Evolutionary conservation across 2,797 vertebrate genomes (phyloP).

Genomic region (Chiroxiphia lanceolata): DNA sequence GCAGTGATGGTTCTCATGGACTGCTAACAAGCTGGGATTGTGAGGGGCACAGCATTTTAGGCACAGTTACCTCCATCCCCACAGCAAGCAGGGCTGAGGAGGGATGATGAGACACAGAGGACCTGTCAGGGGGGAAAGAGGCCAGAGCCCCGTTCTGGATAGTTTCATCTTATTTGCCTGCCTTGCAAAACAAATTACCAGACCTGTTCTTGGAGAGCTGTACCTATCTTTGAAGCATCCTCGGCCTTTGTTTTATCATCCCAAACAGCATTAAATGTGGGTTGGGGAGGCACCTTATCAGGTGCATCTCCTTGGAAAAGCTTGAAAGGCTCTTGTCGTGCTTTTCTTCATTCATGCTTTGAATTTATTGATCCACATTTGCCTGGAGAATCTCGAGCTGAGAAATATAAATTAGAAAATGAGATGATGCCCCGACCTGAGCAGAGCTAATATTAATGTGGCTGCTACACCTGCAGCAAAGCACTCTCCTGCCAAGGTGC

Average conservation of each 20-base stretch:
- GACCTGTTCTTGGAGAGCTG: neutral
- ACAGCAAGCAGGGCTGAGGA: neutral
- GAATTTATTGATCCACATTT: neutral
- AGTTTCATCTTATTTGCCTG: conserved; percentile 25
- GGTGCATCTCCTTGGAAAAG: conserved; percentile 57
- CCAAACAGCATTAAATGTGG: conserved; percentile 4
- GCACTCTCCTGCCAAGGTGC: neutral
- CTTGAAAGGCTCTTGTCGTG: conserved; percentile 48
- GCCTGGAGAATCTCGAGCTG: neutral
- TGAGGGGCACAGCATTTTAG: neutral
- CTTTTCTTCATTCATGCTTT: neutral
- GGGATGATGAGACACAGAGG: neutral
- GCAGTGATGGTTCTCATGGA: neutral
- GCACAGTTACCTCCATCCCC: neutral
- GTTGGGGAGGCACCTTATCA: conserved; percentile 54
- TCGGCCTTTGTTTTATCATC: conserved; percentile 34
- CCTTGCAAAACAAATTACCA: conserved; percentile 38
- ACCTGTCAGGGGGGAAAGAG: neutral
- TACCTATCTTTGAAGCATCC: conserved; percentile 33
- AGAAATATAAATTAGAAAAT: neutral
- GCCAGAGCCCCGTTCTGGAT: conserved; percentile 38
- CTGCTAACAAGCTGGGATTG: no score
- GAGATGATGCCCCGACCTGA: neutral
- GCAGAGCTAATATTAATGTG: neutral
- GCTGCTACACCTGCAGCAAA: neutral